Evolutionary conservation across 2,888 invertebrate species (phyloP), one percentile per base, ranked within the genome.

Genomic region (Monopis laevigella): DNA sequence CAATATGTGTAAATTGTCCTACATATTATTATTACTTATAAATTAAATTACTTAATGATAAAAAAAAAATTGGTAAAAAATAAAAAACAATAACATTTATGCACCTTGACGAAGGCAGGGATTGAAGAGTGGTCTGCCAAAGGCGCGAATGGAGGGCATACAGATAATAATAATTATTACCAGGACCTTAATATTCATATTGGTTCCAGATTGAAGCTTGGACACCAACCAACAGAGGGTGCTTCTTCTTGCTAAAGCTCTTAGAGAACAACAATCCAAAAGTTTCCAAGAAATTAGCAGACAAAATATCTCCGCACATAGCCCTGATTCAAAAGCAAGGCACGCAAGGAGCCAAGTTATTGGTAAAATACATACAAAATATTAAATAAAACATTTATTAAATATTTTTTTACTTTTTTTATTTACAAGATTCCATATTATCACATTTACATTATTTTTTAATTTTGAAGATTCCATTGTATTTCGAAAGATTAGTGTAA

Each of bases 141-240:
- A n/a, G n/a, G n/a, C n/a, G n/a, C n/a, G n/a, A n/a, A n/a, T n/a
- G n/a, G n/a, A n/a, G n/a, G n/a, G n/a, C n/a, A n/a, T n/a, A n/a
- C n/a, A n/a, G n/a, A n/a, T n/a, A n/a, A n/a, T n/a, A n/a, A n/a
- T n/a, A n/a, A n/a, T n/a, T n/a, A n/a, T n/a, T n/a, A n/a, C n/a
- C n/a, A n/a, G n/a, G n/a, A n/a, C n/a, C n/a, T n/a, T n/a, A n/a
- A n/a, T n/a, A n/a, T n/a, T n/a, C n/a, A 3, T 16, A 17, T 32
- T 32, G 41, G 46, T 72, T 81, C 41, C 63, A 88, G 88, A 53
- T 90, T 2, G 62, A 82, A 46, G 56, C 63, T 10, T 92, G 92
- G 92, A 61, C 89, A 40, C 65, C 78, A 34, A 85, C 85, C 29
- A 93, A 93, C 55, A 82, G 93, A 48, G 90, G 88, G 1, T 92